Conservation (phyloP, 2,113 vertebrate genomes). For the Manacus vitellinus region DNA sequence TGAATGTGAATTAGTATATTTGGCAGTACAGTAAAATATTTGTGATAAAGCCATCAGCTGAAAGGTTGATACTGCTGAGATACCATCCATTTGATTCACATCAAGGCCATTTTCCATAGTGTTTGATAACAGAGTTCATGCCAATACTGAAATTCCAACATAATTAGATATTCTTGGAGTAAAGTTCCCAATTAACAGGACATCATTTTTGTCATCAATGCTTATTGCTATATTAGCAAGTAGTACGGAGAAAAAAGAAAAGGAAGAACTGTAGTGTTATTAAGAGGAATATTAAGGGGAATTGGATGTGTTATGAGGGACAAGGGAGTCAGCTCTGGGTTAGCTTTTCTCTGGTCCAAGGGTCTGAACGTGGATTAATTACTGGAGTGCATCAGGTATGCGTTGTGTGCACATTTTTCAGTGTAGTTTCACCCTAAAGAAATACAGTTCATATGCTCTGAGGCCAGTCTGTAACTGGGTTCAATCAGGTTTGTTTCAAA, state of each 20-base stretch:
- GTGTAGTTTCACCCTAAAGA: constrained; percentile 15
- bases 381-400: neutral
- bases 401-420: neutral
- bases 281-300: neutral
- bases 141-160: neutral
- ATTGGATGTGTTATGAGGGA: neutral
- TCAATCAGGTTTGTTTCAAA: constrained; percentile 1
- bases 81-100: neutral
- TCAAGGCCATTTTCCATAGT: neutral
- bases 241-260: neutral
- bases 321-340: neutral
- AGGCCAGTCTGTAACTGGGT: neutral
- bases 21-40: neutral
- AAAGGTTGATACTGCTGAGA: neutral
- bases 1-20: neutral
- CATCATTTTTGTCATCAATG: neutral
- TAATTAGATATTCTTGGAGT: neutral
- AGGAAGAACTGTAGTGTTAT: neutral
- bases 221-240: neutral
- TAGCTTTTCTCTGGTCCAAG: neutral
- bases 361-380: neutral
- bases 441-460: neutral
- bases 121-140: neutral
- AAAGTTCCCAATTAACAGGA: neutral
- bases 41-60: neutral